Evolutionary conservation across 1,140 invertebrate genomes (phyloP), one percentile per base, ranked within the genome.

Genomic region (Ditylenchus dipsaci): DNA sequence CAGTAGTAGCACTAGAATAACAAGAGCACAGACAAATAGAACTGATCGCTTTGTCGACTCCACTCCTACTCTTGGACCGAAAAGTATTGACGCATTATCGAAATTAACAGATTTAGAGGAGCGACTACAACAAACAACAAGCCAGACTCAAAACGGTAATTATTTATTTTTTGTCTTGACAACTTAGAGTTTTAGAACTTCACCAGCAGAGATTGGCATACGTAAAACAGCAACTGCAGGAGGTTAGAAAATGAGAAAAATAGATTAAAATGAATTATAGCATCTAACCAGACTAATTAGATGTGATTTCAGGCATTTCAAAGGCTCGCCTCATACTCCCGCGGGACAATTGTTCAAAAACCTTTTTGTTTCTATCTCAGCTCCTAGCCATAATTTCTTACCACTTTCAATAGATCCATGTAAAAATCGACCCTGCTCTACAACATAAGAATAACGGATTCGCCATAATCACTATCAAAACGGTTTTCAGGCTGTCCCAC

Each of bases 141-240:
- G 3, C 3, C 49, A 53, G 23, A 21, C n/a, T 5, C 49, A 53
- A 53, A 53, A 53, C 3, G 49, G 49, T 53, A 17, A 1, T 53
- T 53, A 7, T 53, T 53, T 7, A 45, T 45, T n/a, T 53, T 15
- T 3, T 7, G n/a, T 53, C 49, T 53, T 15, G 3, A 53, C 8
- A 53, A 17, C 49, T 3, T 53, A 19, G 15, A 8, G 49, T 21
- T 53, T 53, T 61, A 61, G 59, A 61, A 61, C 5, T 33, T 21
- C 59, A 61, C 29, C 38, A 33, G 29, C 27, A 61, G 29, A 21
- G 59, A n/a, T 29, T 61, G 19, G 59, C 8, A n/a, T 43, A 61
- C 19, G n/a, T 61, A n/a, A 21, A 30, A 8, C n/a, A 61, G 59
- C 3, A 3, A 43, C n/a, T 61, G 29, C 59, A 61, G 29, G 59